Evolutionary conservation across 1,140 invertebrate species (phyloP).

Genomic region (Chionoecetes opilio): DNA sequence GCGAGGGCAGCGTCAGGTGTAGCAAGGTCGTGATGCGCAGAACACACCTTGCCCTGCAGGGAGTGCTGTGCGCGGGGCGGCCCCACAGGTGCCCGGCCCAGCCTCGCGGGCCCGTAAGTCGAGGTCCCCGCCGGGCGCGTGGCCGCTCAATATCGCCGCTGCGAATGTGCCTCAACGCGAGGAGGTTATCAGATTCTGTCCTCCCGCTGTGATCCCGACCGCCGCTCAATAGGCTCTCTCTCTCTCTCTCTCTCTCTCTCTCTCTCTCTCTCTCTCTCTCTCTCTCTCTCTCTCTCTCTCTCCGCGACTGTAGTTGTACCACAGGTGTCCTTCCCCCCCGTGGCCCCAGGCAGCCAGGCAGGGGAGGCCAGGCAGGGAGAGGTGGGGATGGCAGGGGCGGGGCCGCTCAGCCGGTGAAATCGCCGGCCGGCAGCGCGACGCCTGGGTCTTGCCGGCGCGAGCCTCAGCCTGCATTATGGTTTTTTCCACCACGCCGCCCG

Average conservation of each 20-base stretch:
- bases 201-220: background rate
- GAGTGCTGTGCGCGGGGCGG: no score
- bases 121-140: background rate
- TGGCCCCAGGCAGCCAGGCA: background rate
- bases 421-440: slow-evolving; percentile 39
- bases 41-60: no score
- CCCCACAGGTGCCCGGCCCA: background rate
- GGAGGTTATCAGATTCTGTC: background rate
- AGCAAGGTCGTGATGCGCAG: no score
- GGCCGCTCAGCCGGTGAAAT: slow-evolving; percentile 12
- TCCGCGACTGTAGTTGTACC: background rate
- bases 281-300: slow-evolving; percentile 38
- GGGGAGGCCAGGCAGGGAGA: background rate
- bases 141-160: background rate
- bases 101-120: background rate
- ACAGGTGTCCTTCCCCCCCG: background rate
- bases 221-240: slow-evolving; percentile 10
- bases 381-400: background rate
- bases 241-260: slow-evolving; percentile 44
- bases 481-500: background rate
- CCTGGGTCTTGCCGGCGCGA: background rate
- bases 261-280: slow-evolving; percentile 30
- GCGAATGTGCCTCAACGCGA: background rate
- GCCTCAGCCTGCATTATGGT: background rate
- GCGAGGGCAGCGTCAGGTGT: no score